phyloP scores from a whole-genome alignment of 1,140 invertebrate genomes.

The Geopemphigus sp. region DNA sequence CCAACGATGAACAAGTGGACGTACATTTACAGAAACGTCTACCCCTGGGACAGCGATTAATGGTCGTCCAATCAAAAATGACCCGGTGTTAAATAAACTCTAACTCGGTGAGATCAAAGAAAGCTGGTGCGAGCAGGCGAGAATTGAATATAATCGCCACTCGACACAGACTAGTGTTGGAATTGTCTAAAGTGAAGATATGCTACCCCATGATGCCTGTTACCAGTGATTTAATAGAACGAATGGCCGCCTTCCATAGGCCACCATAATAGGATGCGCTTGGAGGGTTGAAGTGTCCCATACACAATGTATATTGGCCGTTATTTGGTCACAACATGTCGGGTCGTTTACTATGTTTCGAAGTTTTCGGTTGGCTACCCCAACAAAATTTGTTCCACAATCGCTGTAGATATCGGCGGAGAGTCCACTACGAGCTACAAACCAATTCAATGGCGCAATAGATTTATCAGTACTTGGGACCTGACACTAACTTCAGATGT shows the following conservation, averaged over 20 bases:
- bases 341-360: background rate
- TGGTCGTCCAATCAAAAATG: slow-evolving; percentile 54
- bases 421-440: slow-evolving; percentile 55
- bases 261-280: slow-evolving; percentile 6
- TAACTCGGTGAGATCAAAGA: background rate
- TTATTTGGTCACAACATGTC: too few relatives aligned
- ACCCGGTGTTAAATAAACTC: slow-evolving; percentile 54
- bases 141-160: slow-evolving; percentile 56
- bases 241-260: slow-evolving; percentile 26
- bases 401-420: slow-evolving; percentile 54
- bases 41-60: slow-evolving; percentile 37
- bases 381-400: slow-evolving; percentile 55
- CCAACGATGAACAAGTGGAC: background rate
- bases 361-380: background rate
- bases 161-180: slow-evolving; percentile 53
- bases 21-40: background rate
- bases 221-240: background rate
- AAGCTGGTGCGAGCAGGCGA: slow-evolving; percentile 51
- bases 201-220: background rate
- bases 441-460: slow-evolving; percentile 55
- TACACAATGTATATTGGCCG: background rate
- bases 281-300: slow-evolving; percentile 38
- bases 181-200: slow-evolving; percentile 50
- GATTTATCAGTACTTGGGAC: slow-evolving; percentile 56
- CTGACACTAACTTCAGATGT: slow-evolving; percentile 56